phyloP scores from a whole-genome alignment of 1,140 invertebrate genomes.

The Papilio xuthus region DNA sequence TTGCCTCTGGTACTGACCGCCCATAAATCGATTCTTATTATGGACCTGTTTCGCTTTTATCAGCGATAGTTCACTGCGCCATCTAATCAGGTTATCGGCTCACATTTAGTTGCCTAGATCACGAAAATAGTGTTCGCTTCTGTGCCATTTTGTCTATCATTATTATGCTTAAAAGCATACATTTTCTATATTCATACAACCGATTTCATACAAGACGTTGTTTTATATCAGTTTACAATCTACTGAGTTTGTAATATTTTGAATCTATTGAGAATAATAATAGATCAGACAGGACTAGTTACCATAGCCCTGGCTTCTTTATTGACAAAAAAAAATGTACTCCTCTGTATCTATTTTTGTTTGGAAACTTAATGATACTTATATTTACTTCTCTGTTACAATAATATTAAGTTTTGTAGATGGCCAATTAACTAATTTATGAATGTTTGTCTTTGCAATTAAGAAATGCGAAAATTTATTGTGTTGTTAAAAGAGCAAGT shows the following conservation, averaged over 20 bases:
- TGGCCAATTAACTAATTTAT: background rate
- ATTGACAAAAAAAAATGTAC: background rate
- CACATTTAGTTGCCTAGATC: slow-evolving; percentile 39
- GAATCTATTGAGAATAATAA: background rate
- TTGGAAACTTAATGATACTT: background rate
- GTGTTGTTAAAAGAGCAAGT: background rate
- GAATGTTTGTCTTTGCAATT: background rate
- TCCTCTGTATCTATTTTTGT: background rate
- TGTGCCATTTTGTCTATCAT: slow-evolving; percentile 15
- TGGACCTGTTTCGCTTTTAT: slow-evolving; percentile 69
- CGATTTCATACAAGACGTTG: background rate
- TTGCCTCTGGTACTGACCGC: slow-evolving; percentile 56
- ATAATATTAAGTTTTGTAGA: background rate
- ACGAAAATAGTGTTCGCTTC: slow-evolving; percentile 12
- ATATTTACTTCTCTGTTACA: background rate
- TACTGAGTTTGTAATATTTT: background rate
- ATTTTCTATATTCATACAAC: slow-evolving; percentile 2
- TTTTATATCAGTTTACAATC: background rate
- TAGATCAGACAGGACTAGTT: background rate
- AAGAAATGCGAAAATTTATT: background rate
- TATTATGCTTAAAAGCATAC: slow-evolving; percentile 34
- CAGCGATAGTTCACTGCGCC: slow-evolving; percentile 60
- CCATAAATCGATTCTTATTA: slow-evolving; percentile 73
- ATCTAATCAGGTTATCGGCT: slow-evolving; percentile 71
- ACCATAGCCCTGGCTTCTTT: too few species aligned